phyloP scores from a whole-genome alignment of 1,140 invertebrate genomes.

The Panagrolaimus sp. region DNA sequence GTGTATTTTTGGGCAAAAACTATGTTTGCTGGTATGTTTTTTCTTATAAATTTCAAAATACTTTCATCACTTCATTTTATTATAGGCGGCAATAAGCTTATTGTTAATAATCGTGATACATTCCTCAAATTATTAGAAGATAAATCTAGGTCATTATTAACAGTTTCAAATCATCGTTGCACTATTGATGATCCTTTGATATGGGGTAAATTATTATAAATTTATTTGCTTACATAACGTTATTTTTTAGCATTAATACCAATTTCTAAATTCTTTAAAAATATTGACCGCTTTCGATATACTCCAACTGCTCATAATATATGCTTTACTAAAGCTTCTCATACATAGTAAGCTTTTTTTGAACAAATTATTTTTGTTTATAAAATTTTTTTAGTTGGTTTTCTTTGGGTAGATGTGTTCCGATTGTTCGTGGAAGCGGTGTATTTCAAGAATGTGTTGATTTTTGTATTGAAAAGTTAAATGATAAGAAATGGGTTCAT shows the following conservation, averaged over 20 bases:
- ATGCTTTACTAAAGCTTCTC: conserved; percentile 79
- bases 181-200: conserved; percentile 52
- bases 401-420: conserved; percentile 84
- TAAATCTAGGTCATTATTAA: conserved; percentile 41
- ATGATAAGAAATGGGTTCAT: conserved; percentile 86
- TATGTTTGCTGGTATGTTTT: conserved; percentile 37
- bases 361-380: neutral
- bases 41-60: neutral
- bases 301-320: conserved; percentile 92
- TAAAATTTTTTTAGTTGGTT: conserved; percentile 70
- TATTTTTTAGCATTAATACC: conserved; percentile 68
- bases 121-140: conserved; percentile 43
- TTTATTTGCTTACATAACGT: neutral
- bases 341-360: conserved; percentile 63
- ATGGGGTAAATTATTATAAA: conserved; percentile 40
- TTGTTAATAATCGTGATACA: conserved; percentile 32
- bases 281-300: conserved; percentile 74
- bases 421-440: conserved; percentile 80
- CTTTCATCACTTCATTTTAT: neutral
- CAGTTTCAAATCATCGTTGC: conserved; percentile 50
- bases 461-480: conserved; percentile 65
- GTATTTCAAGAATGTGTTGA: conserved; percentile 71
- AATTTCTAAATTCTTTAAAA: conserved; percentile 65
- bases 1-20: conserved; percentile 42
- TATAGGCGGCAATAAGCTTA: conserved; percentile 46